Conservation (phyloP, 2,797 vertebrate species). For the Brotula barbata region DNA sequence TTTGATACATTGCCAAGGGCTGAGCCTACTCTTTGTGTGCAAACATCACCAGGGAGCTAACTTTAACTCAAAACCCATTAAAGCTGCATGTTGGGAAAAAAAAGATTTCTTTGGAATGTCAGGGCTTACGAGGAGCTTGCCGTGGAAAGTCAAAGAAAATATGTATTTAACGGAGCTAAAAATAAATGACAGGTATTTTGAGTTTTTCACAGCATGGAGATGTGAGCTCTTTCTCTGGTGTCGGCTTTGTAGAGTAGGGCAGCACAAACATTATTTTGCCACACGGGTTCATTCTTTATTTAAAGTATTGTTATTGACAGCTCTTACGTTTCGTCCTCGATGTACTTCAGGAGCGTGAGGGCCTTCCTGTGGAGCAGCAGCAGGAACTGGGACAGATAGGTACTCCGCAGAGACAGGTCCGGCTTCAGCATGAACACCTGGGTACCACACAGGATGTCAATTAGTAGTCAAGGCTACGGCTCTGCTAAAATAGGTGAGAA, state of each 20-base stretch:
- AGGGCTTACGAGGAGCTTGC: no score
- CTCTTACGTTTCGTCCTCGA: constrained; percentile 97
- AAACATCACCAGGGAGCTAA: background rate
- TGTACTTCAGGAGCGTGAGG: constrained; percentile 95
- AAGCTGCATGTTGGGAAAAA: background rate
- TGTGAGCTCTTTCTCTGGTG: background rate
- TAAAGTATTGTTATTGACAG: constrained; percentile 16
- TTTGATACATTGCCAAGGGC: background rate
- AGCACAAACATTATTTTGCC: constrained; percentile 6
- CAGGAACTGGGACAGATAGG: constrained; percentile 94
- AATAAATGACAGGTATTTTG: constrained; percentile 1
- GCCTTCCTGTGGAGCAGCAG: constrained; percentile 96
- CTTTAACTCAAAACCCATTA: background rate
- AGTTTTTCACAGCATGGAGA: no score
- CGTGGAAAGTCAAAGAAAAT: background rate
- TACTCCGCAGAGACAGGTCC: constrained; percentile 88
- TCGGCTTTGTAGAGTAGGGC: background rate
- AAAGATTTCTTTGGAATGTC: background rate
- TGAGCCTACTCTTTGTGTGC: background rate
- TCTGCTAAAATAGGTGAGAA: constrained; percentile 17
- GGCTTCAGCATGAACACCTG: constrained; percentile 97
- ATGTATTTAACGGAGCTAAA: background rate
- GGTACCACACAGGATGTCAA: constrained; percentile 65
- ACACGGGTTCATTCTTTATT: constrained; percentile 6
- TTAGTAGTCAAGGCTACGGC: constrained; percentile 36